Base-by-base conservation (phyloP, 2,888 invertebrate genomes). In the Drosophila siamana region DNA sequence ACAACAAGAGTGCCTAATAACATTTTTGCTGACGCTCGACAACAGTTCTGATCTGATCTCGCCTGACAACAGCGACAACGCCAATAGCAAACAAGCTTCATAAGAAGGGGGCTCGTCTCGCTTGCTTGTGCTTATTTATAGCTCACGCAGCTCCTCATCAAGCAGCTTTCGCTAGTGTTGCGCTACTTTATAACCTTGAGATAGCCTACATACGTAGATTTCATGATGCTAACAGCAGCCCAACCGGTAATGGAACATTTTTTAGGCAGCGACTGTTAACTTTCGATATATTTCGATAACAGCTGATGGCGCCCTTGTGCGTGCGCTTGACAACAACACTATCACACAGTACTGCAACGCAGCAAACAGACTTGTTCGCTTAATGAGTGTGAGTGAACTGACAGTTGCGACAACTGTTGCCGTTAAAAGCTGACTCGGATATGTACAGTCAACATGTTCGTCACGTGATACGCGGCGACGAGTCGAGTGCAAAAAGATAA, bases 51-150 rank as follows among this genome's bases (percentile, higher is more conserved):
- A 69, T 46, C 51, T 64, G 59, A 70, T 47, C 50, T 62, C 52
- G 69, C 76, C 76, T 79, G 81, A 85, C 81, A 82, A 79, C 85
- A 85, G 82, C 28, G n/a, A 60, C 38, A 38, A 9, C 28, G 28
- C n/a, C 41, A 44, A 51, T 28, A 24, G 19, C 15, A 28, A 30
- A 26, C 16, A 6, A n/a, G 9, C 24, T 24, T 24, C 16, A 26
- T 9, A 24, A 30, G 41, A 57, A 64, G 41, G 74, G 74, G 80
- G 80, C 83, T 80, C 80, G 80, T 71, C 78, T 28, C 38, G 11
- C 6, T 30, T n/a, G 33, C 40, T 19, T 38, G 9, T 9, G 30
- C 46, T 41, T 74, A 74, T 74, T 65, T 61, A 46, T 74, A 74
- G 74, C 46, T 19, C 15, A 54, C 43, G 13, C 56, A 38, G 36